Evolutionary conservation across 1,140 invertebrate genomes (phyloP).

Genomic region (Doryteuthis pealeii): DNA sequence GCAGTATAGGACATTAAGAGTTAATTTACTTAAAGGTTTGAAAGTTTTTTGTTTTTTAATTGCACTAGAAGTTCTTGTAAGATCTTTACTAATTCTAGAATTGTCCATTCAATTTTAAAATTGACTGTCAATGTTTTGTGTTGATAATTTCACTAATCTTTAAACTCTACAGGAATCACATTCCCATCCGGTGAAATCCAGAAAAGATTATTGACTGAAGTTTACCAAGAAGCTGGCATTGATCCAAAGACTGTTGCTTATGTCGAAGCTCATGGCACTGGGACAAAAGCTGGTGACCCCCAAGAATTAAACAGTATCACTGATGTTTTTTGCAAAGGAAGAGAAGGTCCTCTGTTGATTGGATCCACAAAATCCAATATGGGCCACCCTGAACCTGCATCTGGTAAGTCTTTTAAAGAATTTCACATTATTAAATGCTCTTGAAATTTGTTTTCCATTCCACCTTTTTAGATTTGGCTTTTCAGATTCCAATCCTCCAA

Average conservation of each 20-base stretch:
- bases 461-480: too few species aligned
- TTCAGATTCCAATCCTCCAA: too few species aligned
- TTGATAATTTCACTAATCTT: too few species aligned
- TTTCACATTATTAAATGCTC: too few species aligned
- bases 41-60: too few species aligned
- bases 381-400: conserved; percentile 95
- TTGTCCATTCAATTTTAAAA: too few species aligned
- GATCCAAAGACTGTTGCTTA: conserved; percentile 80
- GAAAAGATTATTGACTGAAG: conserved; percentile 79
- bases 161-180: conserved; percentile 80
- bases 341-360: conserved; percentile 78
- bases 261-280: conserved; percentile 95
- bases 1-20: too few species aligned
- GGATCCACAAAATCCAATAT: conserved; percentile 98
- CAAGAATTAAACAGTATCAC: conserved; percentile 93
- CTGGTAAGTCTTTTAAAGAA: conserved; percentile 69
- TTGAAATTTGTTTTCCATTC: too few species aligned
- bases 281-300: conserved; percentile 88
- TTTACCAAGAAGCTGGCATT: conserved; percentile 80
- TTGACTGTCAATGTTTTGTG: too few species aligned
- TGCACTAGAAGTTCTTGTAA: too few species aligned
- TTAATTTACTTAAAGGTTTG: too few species aligned
- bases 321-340: conserved; percentile 79
- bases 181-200: conserved; percentile 87
- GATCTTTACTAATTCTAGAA: too few species aligned